phyloP scores from a whole-genome alignment of 2,888 invertebrate genomes.

The Drosophila paramelanica region DNA sequence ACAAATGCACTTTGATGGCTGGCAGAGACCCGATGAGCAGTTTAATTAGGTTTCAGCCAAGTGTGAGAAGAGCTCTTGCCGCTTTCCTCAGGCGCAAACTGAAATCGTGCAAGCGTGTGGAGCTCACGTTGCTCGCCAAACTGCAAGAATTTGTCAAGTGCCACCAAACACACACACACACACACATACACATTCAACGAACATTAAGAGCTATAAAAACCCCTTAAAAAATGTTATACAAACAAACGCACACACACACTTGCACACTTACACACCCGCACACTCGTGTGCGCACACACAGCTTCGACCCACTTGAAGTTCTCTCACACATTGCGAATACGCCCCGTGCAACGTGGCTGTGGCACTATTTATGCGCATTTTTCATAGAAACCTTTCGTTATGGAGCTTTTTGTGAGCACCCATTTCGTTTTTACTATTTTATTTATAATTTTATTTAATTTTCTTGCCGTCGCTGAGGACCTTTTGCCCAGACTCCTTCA shows the following conservation, averaged over 20 bases:
- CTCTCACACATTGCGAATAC: constrained; percentile 52
- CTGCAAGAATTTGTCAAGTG: constrained; percentile 78
- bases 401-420: constrained; percentile 46
- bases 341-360: constrained; percentile 33
- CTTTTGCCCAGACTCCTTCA: constrained; percentile 29
- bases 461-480: constrained; percentile 55
- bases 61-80: constrained; percentile 54
- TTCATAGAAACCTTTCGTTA: constrained; percentile 61
- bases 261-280: constrained; percentile 10
- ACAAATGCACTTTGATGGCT: constrained; percentile 7
- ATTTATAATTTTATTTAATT: constrained; percentile 78
- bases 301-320: constrained; percentile 42
- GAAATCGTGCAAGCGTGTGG: constrained; percentile 54
- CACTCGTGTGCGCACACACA: constrained; percentile 14
- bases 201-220: constrained; percentile 38
- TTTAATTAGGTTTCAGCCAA: constrained; percentile 69
- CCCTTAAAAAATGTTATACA: constrained; percentile 50
- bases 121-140: constrained; percentile 68
- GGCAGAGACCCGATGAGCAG: constrained; percentile 45
- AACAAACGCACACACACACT: constrained; percentile 20
- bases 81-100: constrained; percentile 60
- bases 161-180: constrained; percentile 25
- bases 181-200: constrained; percentile 1
- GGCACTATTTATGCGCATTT: constrained; percentile 77
- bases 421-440: constrained; percentile 47